Evolutionary conservation across 2,113 vertebrate genomes (phyloP).

Genomic region (Tupaia chinensis): DNA sequence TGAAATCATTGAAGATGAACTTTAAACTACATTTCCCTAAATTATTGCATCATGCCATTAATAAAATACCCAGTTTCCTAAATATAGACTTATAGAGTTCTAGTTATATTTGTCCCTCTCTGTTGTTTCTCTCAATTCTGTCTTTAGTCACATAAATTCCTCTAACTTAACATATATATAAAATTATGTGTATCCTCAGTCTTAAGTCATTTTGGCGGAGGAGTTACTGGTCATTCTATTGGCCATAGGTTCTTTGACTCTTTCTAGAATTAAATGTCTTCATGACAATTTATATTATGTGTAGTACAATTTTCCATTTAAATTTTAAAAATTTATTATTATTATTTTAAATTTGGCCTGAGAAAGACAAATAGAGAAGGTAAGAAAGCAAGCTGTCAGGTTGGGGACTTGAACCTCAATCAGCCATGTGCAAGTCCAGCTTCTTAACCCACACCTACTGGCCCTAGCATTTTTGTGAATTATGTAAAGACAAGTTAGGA

Average conservation of each 20-base stretch:
- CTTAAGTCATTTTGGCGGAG: background rate
- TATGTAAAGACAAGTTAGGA: background rate
- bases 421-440: too few relatives aligned
- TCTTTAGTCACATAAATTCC: background rate
- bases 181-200: background rate
- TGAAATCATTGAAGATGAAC: background rate
- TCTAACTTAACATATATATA: background rate
- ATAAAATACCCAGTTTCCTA: background rate
- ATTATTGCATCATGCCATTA: background rate
- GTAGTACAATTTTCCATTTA: background rate
- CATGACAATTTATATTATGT: background rate
- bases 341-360: too few relatives aligned
- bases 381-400: too few relatives aligned
- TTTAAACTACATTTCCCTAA: background rate
- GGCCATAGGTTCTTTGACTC: background rate
- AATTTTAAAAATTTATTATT: too few relatives aligned
- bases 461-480: background rate
- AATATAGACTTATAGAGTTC: background rate
- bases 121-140: background rate
- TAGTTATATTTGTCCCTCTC: background rate
- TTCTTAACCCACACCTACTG: too few relatives aligned
- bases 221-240: background rate
- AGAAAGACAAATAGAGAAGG: too few relatives aligned
- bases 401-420: too few relatives aligned
- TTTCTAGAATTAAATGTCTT: background rate